Evolutionary conservation across 2,113 vertebrate species (phyloP).

Genomic region (Phylloscopus whistleri): DNA sequence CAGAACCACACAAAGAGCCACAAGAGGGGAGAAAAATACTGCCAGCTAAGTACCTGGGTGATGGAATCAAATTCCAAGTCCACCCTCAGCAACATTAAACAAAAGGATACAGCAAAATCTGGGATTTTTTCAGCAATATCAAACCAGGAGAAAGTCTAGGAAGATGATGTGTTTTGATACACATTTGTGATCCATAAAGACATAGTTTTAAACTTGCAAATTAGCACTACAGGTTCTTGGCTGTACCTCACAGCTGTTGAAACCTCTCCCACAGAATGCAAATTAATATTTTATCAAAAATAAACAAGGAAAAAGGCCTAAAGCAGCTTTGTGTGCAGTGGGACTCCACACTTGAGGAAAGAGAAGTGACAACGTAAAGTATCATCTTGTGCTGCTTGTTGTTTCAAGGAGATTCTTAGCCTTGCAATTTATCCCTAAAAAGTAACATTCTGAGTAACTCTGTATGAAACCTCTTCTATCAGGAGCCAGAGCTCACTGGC

Average conservation of each 20-base stretch:
- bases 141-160: background rate
- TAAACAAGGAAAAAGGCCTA: background rate
- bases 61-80: background rate
- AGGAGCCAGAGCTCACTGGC: background rate
- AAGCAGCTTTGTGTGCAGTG: background rate
- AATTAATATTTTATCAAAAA: slow-evolving; percentile 28
- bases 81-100: background rate
- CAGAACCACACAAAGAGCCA: background rate
- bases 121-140: background rate
- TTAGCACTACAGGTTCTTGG: background rate
- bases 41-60: background rate
- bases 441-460: background rate
- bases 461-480: background rate
- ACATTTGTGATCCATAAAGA: background rate
- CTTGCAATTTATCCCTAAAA: background rate
- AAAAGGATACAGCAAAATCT: background rate
- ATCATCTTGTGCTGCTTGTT: background rate
- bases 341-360: background rate
- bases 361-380: background rate
- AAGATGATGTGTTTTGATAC: background rate
- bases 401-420: background rate
- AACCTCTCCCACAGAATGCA: background rate
- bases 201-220: background rate
- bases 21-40: background rate
- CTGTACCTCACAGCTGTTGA: slow-evolving; percentile 1